phyloP scores from a whole-genome alignment of 2,113 vertebrate species.

The Paracanthobrama guichenoti region DNA sequence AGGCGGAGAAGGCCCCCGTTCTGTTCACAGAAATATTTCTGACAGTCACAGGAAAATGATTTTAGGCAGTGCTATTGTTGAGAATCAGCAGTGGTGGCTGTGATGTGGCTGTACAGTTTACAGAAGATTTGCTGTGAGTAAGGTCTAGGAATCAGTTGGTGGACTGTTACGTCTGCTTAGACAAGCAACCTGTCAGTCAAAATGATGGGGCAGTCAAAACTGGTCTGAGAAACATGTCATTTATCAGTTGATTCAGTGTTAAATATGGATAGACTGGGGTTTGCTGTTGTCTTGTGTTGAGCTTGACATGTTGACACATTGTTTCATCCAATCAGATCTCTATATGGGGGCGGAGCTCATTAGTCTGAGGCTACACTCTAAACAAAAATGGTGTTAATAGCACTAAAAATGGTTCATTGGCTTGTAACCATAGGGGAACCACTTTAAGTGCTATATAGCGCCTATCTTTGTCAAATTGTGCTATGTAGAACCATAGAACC shows the following conservation, averaged over 20 bases:
- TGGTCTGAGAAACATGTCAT: not conserved
- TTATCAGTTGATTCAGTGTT: not conserved
- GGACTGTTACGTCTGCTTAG: slow-evolving; percentile 8
- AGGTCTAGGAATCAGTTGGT: slow-evolving; percentile 15
- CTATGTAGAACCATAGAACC: no score
- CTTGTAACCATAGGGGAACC: no score
- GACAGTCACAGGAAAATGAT: slow-evolving; percentile 35
- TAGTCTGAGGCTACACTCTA: no score
- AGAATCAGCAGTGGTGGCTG: slow-evolving; percentile 33
- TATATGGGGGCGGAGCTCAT: no score
- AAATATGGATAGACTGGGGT: not conserved
- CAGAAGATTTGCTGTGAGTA: slow-evolving; percentile 1
- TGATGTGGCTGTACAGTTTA: slow-evolving; percentile 15
- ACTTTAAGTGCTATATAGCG: no score
- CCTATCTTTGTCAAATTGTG: no score
- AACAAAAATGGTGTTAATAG: no score
- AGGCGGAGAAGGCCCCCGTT: not conserved
- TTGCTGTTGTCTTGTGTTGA: not conserved
- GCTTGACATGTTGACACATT: not conserved
- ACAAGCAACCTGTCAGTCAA: slow-evolving; percentile 36
- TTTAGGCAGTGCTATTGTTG: slow-evolving; percentile 35
- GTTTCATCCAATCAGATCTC: no score
- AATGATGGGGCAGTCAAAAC: slow-evolving; percentile 4
- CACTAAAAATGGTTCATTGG: no score
- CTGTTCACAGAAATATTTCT: slow-evolving; percentile 24